Percentiles rank a stretch among this genome's conserved stretches.
phyloP scores from a whole-genome alignment of 2,113 vertebrate species.

The Hemichromis elongatus region DNA sequence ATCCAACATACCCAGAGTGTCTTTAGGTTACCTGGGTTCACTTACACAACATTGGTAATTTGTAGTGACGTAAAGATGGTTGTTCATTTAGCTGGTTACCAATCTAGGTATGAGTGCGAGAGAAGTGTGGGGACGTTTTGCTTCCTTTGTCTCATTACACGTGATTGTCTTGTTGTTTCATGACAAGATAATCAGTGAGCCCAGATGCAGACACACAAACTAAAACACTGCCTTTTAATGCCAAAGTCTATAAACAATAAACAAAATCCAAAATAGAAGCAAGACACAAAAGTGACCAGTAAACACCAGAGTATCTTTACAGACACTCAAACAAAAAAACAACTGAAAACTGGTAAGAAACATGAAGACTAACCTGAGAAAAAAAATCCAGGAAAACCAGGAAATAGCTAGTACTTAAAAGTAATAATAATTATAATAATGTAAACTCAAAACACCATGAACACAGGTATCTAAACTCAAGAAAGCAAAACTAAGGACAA shows the following conservation, averaged over 20 bases:
- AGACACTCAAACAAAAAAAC: background rate
- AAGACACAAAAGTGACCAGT: fast-evolving
- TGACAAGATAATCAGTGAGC: background rate
- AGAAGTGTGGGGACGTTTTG: background rate
- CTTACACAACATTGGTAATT: background rate
- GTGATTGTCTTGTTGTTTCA: background rate
- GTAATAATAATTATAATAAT: background rate
- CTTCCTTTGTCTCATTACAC: background rate
- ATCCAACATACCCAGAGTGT: background rate
- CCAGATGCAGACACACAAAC: background rate
- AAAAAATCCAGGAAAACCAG: too few species aligned
- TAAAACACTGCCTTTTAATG: background rate
- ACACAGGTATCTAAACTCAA: background rate
- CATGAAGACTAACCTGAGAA: too few species aligned
- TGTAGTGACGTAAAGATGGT: background rate
- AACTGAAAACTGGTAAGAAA: background rate
- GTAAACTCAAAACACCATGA: background rate
- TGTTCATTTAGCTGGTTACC: background rate
- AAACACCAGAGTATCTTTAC: background rate
- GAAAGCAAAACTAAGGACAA: background rate
- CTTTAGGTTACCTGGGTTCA: background rate
- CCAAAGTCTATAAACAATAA: background rate
- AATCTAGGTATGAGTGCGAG: background rate
- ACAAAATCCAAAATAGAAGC: background rate
- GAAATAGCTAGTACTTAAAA: too few species aligned